Evolutionary conservation across 2,888 invertebrate genomes (phyloP).

Genomic region (Conops quadrifasciatus): DNA sequence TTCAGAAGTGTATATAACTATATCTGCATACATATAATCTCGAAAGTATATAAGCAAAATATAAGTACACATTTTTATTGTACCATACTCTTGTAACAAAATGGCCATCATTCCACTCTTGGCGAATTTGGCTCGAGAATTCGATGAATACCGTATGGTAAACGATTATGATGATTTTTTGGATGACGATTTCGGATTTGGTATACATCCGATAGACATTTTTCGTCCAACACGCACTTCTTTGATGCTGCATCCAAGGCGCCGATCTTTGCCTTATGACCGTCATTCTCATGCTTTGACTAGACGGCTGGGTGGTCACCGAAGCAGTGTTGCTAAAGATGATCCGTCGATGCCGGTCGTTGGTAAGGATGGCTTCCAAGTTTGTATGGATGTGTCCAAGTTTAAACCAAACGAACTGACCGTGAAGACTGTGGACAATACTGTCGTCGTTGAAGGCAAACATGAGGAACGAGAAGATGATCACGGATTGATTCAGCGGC

Average conservation of each 20-base stretch:
- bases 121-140: conserved; percentile 43
- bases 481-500: conserved; percentile 77
- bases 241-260: conserved; percentile 66
- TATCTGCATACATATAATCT: no score
- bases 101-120: conserved; percentile 51
- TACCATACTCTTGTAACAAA: conserved; percentile 26
- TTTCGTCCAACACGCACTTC: conserved; percentile 51
- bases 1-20: background rate
- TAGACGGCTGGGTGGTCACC: conserved; percentile 16
- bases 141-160: conserved; percentile 37
- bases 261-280: conserved; percentile 71
- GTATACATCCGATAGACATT: conserved; percentile 56
- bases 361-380: conserved; percentile 75
- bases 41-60: background rate
- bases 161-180: conserved; percentile 38
- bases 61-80: background rate
- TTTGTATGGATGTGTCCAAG: conserved; percentile 79
- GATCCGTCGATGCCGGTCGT: conserved; percentile 80
- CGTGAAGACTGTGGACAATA: conserved; percentile 80
- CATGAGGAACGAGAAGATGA: conserved; percentile 80
- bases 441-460: conserved; percentile 77
- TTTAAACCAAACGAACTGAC: conserved; percentile 80
- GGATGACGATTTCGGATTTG: conserved; percentile 56
- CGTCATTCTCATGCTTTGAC: conserved; percentile 66
- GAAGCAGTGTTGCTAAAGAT: conserved; percentile 70